Conservation (phyloP, 2,888 invertebrate genomes). For the Leuctra nigra region DNA sequence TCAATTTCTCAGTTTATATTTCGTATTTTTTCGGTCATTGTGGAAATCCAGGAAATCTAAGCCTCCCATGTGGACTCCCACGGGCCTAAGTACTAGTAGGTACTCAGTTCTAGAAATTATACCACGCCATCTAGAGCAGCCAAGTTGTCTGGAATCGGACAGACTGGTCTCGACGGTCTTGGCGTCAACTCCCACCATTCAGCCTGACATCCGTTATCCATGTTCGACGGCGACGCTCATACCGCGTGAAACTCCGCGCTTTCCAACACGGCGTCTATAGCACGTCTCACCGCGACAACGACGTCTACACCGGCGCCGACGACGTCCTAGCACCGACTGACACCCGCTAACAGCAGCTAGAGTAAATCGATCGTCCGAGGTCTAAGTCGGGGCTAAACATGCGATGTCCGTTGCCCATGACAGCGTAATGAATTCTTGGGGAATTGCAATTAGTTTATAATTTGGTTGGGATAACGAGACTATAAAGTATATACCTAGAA, state of each 20-base stretch:
- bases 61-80: too few relatives aligned
- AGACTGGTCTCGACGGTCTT: background rate
- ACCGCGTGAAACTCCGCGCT: too few relatives aligned
- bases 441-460: too few relatives aligned
- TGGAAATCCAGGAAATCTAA: too few relatives aligned
- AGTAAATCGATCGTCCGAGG: conserved; percentile 6
- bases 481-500: background rate
- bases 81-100: too few relatives aligned
- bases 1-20: too few relatives aligned
- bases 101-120: too few relatives aligned
- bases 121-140: conserved; percentile 10
- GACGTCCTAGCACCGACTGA: background rate
- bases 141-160: conserved; percentile 3
- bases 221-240: background rate
- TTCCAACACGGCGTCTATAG: too few relatives aligned
- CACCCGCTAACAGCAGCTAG: background rate
- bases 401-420: background rate
- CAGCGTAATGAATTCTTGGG: background rate
- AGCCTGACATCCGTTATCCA: background rate
- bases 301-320: background rate
- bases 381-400: background rate
- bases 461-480: background rate
- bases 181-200: conserved; percentile 10
- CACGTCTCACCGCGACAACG: too few relatives aligned
- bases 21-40: too few relatives aligned